Evolutionary conservation across 1,140 invertebrate species (phyloP), one percentile per base, ranked within the genome.

Genomic region (Musca vetustissima): DNA sequence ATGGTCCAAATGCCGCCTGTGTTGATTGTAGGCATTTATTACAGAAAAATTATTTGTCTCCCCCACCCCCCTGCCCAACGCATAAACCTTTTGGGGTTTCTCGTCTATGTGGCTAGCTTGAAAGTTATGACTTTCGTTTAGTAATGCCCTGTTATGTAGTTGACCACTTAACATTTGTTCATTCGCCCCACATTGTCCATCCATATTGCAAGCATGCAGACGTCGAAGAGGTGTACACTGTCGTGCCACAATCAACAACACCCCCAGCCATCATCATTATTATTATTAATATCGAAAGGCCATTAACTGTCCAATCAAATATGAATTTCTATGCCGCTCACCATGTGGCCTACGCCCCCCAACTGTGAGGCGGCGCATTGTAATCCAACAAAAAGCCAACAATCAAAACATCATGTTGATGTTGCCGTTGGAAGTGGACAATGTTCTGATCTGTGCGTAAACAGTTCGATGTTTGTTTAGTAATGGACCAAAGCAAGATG

Each of bases 11-110:
- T 75, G 79, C 76, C 78, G 78, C 78, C 78, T 79, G 76, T 75
- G 74, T 77, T 78, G 78, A 80, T 80, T 80, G 77, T 74, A 71
- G 71, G 73, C 73, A 80, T 80, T 80, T 80, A 78, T 80, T 80
- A 76, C 71, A 68, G 11, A 43, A 9, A 8, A 43, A 43, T 13
- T 2, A 13, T 9, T 43, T 43, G 36, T 43, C 36, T 43, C 36
- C 11, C 1, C 11, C 6, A 9, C 36, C 36, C 11, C 36, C 11
- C 11, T 43, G 6, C 4, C 13, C 36, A n/a, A n/a, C n/a, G n/a
- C n/a, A n/a, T n/a, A n/a, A n/a, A n/a, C n/a, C n/a, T n/a, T 43
- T 43, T 43, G 36, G 36, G 6, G 11, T 43, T 9, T 43, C 13
- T 11, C 13, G 36, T 4, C 6, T 4, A 43, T 43, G 13, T 2